Percentiles rank a stretch among this genome's conserved stretches.
phyloP scores from a whole-genome alignment of 2,113 vertebrate genomes.

The Microcebus griseorufus region DNA sequence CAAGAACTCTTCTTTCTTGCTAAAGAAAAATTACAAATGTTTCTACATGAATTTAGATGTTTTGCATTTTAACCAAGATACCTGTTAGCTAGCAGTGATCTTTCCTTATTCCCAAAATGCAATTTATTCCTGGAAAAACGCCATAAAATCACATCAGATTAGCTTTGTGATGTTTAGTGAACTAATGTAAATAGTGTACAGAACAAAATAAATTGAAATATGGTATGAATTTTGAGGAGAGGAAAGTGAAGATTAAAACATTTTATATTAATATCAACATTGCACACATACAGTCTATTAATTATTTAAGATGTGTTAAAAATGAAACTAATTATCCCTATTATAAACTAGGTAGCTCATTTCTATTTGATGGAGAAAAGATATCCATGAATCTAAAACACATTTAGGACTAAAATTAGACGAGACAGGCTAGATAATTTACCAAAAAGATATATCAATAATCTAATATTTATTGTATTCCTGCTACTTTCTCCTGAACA shows the following conservation, averaged over 20 bases:
- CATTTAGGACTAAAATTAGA: not conserved
- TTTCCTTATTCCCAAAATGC: not conserved
- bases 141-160: not conserved
- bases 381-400: not conserved
- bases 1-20: not conserved
- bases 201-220: not conserved
- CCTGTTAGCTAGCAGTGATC: not conserved
- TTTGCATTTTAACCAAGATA: constrained; percentile 23
- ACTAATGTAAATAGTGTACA: not conserved
- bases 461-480: not conserved
- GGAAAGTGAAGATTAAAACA: not conserved
- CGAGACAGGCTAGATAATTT: not conserved
- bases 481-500: not conserved
- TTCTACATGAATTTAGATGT: not conserved
- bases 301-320: not conserved
- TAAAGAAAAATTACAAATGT: not conserved
- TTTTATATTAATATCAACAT: not conserved
- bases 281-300: not conserved
- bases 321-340: not conserved
- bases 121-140: constrained; percentile 8
- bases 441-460: not conserved
- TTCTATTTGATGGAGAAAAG: not conserved
- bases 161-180: not conserved
- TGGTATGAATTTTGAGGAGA: not conserved
- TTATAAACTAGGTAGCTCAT: not conserved